Conservation (phyloP, 2,888 invertebrate species). For the Amitus sp. region DNA sequence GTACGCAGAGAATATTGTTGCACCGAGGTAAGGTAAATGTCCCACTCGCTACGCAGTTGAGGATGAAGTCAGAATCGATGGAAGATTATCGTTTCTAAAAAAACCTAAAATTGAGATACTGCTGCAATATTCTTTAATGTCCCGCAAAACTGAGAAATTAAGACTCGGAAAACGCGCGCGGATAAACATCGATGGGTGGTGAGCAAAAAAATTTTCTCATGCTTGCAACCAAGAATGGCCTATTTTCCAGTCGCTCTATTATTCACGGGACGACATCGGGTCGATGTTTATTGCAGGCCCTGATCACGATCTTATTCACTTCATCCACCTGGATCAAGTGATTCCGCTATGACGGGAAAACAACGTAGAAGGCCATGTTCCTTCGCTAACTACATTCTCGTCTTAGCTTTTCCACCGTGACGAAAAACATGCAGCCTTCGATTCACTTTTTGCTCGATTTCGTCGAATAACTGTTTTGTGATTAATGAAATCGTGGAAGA, state of each 20-base stretch:
- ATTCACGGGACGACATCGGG: constrained; percentile 1
- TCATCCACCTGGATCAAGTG: constrained; percentile 1
- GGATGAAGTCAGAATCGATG: too few species aligned
- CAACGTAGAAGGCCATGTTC: not conserved
- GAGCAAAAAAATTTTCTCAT: constrained; percentile 23
- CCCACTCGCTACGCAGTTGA: too few species aligned
- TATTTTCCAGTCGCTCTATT: constrained; percentile 5
- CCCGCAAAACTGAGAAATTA: constrained; percentile 37
- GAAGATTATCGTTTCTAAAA: too few species aligned
- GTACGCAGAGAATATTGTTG: too few species aligned
- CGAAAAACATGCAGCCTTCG: not conserved
- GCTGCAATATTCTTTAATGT: too few species aligned
- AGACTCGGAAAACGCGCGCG: constrained; percentile 16
- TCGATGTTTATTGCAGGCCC: not conserved
- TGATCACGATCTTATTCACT: not conserved
- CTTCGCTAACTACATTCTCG: not conserved
- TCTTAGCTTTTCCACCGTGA: not conserved
- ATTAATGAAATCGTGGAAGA: constrained; percentile 5
- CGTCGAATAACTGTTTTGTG: not conserved
- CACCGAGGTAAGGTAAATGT: too few species aligned
- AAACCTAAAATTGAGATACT: too few species aligned
- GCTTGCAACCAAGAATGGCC: constrained; percentile 19
- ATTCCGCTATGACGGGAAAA: not conserved
- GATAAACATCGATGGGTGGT: constrained; percentile 24
- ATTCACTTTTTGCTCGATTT: constrained; percentile 3